Conservation (phyloP, 2,888 invertebrate genomes). For the Glaucopsyche alexis region DNA sequence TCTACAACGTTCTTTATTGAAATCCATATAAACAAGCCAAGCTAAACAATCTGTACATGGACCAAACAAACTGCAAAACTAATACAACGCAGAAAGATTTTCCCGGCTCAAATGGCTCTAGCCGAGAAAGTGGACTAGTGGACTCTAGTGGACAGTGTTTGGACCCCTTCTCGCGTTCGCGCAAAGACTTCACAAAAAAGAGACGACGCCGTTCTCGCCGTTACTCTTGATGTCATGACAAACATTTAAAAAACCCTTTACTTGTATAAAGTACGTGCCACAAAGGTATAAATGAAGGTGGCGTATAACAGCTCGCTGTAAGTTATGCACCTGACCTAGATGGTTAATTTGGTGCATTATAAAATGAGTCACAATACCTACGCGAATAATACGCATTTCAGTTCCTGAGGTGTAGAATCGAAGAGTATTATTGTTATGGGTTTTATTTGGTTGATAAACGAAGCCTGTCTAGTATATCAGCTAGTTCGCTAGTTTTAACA, state of each 20-base stretch:
- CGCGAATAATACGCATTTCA: not conserved
- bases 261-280: not conserved
- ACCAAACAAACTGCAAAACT: not conserved
- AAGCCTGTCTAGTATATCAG: too few species aligned
- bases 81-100: not conserved
- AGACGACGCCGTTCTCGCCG: too few species aligned
- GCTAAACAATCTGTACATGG: not conserved
- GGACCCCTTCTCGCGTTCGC: too few species aligned
- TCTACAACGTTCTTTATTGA: not conserved
- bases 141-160: not conserved
- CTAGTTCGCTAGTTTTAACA: too few species aligned
- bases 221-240: not conserved
- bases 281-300: not conserved
- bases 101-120: not conserved
- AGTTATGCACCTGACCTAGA: constrained; percentile 12
- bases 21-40: not conserved
- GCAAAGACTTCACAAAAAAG: too few species aligned
- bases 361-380: constrained; percentile 3
- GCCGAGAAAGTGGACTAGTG: not conserved
- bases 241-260: not conserved
- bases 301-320: not conserved
- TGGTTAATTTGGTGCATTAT: constrained; percentile 14
- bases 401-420: not conserved
- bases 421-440: not conserved
- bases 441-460: too few species aligned